These are phyloP conservation scores for Zaprionus nigranus DNA, from an alignment of 1,140 invertebrate genomes.

Conservation along the genomic window DNA sequence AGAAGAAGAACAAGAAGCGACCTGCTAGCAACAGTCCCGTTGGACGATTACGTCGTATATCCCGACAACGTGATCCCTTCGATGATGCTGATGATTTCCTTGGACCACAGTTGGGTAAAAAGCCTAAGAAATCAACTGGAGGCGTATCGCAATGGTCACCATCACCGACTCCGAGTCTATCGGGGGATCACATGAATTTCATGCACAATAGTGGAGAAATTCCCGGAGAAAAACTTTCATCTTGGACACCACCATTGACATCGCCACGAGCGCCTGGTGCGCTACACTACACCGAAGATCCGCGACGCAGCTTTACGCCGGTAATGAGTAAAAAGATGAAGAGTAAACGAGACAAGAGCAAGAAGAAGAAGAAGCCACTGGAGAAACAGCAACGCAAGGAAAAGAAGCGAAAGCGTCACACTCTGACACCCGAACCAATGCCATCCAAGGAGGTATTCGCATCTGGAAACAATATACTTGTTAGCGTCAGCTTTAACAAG, in stretches of 20 bases:
- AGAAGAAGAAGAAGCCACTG: slow-evolving; percentile 71
- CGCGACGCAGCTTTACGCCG: slow-evolving; percentile 53
- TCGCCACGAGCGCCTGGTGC: slow-evolving; percentile 84
- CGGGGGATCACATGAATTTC: slow-evolving; percentile 40
- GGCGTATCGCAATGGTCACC: slow-evolving; percentile 63
- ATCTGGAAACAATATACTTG: slow-evolving; percentile 95
- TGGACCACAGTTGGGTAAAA: slow-evolving; percentile 59
- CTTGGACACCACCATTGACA: slow-evolving; percentile 78
- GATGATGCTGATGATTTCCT: slow-evolving; percentile 63
- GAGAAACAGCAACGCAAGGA: slow-evolving; percentile 86
- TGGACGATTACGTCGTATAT: slow-evolving; percentile 58
- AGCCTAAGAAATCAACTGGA: slow-evolving; percentile 33
- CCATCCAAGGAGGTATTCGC: slow-evolving; percentile 96
- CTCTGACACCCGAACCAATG: slow-evolving; percentile 86
- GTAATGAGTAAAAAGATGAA: slow-evolving; percentile 74
- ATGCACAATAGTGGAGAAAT: slow-evolving; percentile 39
- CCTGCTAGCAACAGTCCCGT: slow-evolving; percentile 62
- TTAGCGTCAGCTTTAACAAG: slow-evolving; percentile 95
- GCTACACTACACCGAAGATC: slow-evolving; percentile 49
- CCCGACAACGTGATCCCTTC: slow-evolving; percentile 73
- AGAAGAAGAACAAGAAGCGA: slow-evolving; percentile 75
- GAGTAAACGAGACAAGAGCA: slow-evolving; percentile 79
- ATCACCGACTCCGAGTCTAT: slow-evolving; percentile 67
- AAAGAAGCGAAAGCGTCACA: slow-evolving; percentile 86
- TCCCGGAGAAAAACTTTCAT: slow-evolving; percentile 61